phyloP scores from a whole-genome alignment of 2,797 vertebrate species.

The Chelon labrosus region DNA sequence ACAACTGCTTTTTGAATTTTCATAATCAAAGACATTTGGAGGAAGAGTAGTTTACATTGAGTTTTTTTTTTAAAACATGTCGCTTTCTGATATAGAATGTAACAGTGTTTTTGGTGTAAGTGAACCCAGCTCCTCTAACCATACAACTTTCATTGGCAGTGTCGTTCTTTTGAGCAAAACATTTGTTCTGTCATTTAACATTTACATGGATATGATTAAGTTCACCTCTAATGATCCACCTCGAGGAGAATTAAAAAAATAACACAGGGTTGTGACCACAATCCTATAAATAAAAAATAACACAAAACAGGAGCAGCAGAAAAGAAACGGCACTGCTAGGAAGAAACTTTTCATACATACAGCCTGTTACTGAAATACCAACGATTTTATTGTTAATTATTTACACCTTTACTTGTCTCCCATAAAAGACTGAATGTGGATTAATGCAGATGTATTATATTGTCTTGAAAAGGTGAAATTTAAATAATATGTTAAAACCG shows the following conservation, averaged over 20 bases:
- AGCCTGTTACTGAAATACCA: too few relatives aligned
- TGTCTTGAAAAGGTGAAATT: too few relatives aligned
- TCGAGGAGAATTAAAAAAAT: too few relatives aligned
- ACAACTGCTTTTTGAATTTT: constrained; percentile 89
- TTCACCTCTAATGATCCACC: too few relatives aligned
- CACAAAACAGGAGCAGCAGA: too few relatives aligned
- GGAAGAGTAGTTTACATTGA: constrained; percentile 40
- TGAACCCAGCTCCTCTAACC: constrained; percentile 13
- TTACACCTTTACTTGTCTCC: neutral
- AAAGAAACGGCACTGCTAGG: too few relatives aligned
- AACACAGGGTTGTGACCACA: too few relatives aligned
- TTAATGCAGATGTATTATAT: neutral
- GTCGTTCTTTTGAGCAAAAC: constrained; percentile 25
- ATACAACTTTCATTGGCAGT: constrained; percentile 33
- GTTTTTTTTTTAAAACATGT: constrained; percentile 16
- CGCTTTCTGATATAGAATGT: constrained; percentile 32
- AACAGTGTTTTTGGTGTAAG: constrained; percentile 24
- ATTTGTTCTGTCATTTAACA: too few relatives aligned
- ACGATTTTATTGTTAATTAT: neutral
- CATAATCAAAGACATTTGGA: constrained; percentile 77
- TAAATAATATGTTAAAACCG: too few relatives aligned
- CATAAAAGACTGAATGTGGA: neutral
- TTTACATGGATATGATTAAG: too few relatives aligned
- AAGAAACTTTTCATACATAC: too few relatives aligned
- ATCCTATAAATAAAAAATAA: too few relatives aligned